Base-by-base conservation (phyloP, 2,113 vertebrate genomes). In the Oceanites oceanicus region DNA sequence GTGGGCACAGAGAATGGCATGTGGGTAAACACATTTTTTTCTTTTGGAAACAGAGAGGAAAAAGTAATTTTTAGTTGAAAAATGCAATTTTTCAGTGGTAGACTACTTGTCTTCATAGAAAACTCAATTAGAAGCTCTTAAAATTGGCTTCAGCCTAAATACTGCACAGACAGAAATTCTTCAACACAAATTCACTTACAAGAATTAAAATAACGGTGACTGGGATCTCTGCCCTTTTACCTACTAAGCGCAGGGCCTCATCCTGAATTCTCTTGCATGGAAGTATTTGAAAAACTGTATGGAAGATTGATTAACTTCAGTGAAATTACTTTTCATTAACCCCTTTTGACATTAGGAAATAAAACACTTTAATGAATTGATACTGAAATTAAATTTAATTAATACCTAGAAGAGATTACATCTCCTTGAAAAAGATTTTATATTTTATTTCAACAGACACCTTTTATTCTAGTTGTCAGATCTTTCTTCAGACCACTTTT, bases 361-460 rank as follows among this genome's bases (percentile, higher is more conserved):
- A 89, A 89, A 92, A 67, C 65, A 81, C 49, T 81, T 94, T 23
- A 87, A 88, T 82, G 52, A 91, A 83, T 21, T 70, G 58, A 82
- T 61, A 79, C 3, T 55, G 58, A 93, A 92, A 76, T 79, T 92
- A 77, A 91, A 89, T 38, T 88, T 88, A 93, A 95, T 91, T 87
- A 53, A 93, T 87, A 92, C 14, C 49, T 79, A 71, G 53, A 79
- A 87, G 34, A 93, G 15, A 84, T 70, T 68, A 21, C 23, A 62
- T 25, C n/a, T 86, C 40, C 26, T 50, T 85, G 58, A 74, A 96
- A 92, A 52, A 52, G 4, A 59, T 11, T 44, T 70, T 56, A 9
- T 68, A 63, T 72, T 88, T 85, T 79, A 36, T 73, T 68, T 66
- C 42, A 90, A 27, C 12, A 78, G 56, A 81, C 18, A 42, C 3